A percentile compares a stretch with the other conserved stretches of the same genome.
These are phyloP conservation scores for Seriola aureovittata DNA, from an alignment of 2,113 vertebrate species.

Conservation along the genomic window DNA sequence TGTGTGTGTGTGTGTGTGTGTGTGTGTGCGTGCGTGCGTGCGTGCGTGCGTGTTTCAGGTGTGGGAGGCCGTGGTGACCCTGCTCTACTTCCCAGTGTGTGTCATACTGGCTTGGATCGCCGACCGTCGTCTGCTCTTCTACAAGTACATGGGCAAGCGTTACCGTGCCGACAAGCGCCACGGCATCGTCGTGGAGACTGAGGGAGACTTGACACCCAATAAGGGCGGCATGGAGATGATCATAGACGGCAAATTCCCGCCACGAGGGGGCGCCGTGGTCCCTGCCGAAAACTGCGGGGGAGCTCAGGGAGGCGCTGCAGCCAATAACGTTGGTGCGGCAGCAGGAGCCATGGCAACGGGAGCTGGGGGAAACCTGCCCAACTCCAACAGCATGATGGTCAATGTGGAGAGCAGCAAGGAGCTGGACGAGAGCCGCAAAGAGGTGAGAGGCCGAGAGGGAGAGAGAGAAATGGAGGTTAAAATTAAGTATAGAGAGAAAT, in stretches of 20 bases:
- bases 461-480: too few relatives aligned
- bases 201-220: slow-evolving; percentile 90
- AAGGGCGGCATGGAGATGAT: slow-evolving; percentile 86
- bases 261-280: slow-evolving; percentile 61
- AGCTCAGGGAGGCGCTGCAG: slow-evolving; percentile 52
- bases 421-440: slow-evolving; percentile 93
- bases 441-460: slow-evolving; percentile 76
- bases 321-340: slow-evolving; percentile 44
- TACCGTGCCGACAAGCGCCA: slow-evolving; percentile 94
- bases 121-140: slow-evolving; percentile 96
- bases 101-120: slow-evolving; percentile 96
- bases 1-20: not conserved
- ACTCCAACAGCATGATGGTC: slow-evolving; percentile 80
- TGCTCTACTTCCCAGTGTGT: slow-evolving; percentile 94
- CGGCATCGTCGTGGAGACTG: slow-evolving; percentile 94
- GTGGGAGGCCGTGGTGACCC: slow-evolving; percentile 95
- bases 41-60: slow-evolving; percentile 76
- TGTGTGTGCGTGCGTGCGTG: not conserved
- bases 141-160: slow-evolving; percentile 96
- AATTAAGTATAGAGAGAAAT: too few relatives aligned
- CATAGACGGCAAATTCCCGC: slow-evolving; percentile 86
- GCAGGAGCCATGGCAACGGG: slow-evolving; percentile 37
- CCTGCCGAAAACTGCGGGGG: slow-evolving; percentile 74
- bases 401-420: slow-evolving; percentile 89
- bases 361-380: slow-evolving; percentile 60